phyloP scores from a whole-genome alignment of 2,113 vertebrate genomes.

The Hypocryptadius cinnamomeus region DNA sequence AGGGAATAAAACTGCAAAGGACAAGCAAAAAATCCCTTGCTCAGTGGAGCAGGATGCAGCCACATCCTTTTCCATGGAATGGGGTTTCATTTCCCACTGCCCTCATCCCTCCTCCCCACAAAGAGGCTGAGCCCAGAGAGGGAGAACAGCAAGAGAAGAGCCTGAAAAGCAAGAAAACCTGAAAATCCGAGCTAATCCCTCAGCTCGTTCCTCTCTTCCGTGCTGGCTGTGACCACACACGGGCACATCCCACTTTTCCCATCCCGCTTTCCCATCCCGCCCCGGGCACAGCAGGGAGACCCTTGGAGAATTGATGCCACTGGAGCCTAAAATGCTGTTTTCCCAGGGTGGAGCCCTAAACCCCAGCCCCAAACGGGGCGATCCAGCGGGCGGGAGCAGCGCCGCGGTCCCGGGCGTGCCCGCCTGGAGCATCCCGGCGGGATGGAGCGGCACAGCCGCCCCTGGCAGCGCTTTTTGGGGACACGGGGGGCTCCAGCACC shows the following conservation, averaged over 20 bases:
- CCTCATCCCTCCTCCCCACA: not conserved
- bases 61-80: not conserved
- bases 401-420: fast-evolving
- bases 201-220: not conserved
- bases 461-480: not conserved
- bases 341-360: fast-evolving
- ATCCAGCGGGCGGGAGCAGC: not conserved
- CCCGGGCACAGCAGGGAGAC: fast-evolving
- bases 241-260: not conserved
- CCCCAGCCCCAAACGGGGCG: not conserved
- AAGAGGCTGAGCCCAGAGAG: not conserved
- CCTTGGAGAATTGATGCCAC: not conserved
- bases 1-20: not conserved
- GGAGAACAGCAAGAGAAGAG: not conserved
- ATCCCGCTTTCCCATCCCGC: not conserved
- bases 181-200: not conserved
- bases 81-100: not conserved
- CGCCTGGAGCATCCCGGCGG: not conserved
- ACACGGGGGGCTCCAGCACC: not conserved
- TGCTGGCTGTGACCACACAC: fast-evolving
- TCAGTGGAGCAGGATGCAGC: fast-evolving
- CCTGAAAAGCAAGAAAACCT: not conserved
- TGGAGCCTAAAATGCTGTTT: fast-evolving
- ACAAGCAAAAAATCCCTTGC: not conserved
- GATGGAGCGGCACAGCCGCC: fast-evolving